phyloP scores from a whole-genome alignment of 2,113 vertebrate species.

The Dendrocopos noguchii region DNA sequence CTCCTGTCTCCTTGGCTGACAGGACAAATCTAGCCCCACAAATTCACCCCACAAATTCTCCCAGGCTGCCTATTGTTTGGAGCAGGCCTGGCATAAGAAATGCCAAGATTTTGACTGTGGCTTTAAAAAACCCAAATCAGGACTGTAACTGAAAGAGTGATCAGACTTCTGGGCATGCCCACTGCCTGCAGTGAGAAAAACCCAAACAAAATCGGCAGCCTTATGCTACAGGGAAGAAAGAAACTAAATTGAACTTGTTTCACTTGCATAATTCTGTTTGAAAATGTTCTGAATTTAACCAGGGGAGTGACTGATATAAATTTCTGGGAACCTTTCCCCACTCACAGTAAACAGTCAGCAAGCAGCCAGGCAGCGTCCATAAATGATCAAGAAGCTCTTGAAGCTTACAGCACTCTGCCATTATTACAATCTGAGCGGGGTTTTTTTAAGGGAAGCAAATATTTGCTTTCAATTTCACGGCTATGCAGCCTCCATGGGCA shows the following conservation, averaged over 20 bases:
- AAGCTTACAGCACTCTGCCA: background rate
- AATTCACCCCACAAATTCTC: fast-evolving
- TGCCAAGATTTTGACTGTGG: background rate
- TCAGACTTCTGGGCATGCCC: background rate
- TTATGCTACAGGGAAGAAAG: background rate
- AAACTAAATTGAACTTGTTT: background rate
- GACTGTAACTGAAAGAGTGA: background rate
- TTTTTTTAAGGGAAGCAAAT: constrained; percentile 62
- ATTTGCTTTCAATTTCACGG: constrained; percentile 46
- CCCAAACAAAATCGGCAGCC: background rate
- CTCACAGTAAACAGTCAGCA: background rate
- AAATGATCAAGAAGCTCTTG: background rate
- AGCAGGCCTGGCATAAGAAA: background rate
- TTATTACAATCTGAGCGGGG: constrained; percentile 30
- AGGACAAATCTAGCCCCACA: background rate
- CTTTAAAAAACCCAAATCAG: background rate
- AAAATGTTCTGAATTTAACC: background rate
- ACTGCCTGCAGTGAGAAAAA: background rate
- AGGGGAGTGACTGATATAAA: background rate
- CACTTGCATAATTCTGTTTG: background rate
- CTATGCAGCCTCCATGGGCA: background rate
- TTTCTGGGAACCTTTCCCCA: background rate
- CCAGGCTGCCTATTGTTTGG: background rate
- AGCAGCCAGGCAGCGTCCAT: background rate
- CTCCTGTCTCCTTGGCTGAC: background rate